Evolutionary conservation across 2,113 vertebrate genomes (phyloP), one percentile per base, ranked within the genome.

Genomic region (Leptosomus discolor): DNA sequence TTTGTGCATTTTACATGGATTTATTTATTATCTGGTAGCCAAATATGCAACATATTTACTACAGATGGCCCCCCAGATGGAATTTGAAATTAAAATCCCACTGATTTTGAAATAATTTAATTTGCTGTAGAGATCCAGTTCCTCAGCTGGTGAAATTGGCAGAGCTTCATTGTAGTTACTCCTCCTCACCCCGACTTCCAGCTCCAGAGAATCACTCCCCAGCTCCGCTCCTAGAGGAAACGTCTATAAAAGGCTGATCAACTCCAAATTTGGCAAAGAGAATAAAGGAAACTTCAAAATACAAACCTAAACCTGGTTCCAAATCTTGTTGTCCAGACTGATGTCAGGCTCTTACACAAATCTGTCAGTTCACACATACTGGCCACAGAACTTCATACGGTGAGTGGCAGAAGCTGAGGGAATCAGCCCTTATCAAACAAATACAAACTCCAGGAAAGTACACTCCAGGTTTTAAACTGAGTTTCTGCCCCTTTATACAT

Each of bases 41-140:
- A 94, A 95, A 92, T 95, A 94, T 11, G 84, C 70, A 95, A 94
- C 96, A 97, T 95, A 96, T 97, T 95, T 97, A 88, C 91, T 94
- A 92, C 95, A 97, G 96, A 97, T 97, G 96, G 97, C 51, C 89
- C 88, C 95, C 89, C 95, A 95, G 91, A 95, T 95, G 95, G 95
- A 94, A 95, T 95, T 95, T 71, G 91, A 97, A 96, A 95, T 90
- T 95, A 87, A 97, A 97, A 95, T 85, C 96, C 94, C 65, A 85
- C 89, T 78, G 81, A 96, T 95, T 96, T 81, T 82, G 84, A 97
- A 94, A 95, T 95, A 95, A 90, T 96, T 96, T 95, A 92, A 86
- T 96, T 97, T 95, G 80, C 84, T 95, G 36, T 21, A 67, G 86
- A 76, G 77, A 92, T 85, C 81, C 89, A 85, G 29, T 57, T 91